Evolutionary conservation across 2,888 invertebrate species (phyloP), one percentile per base, ranked within the genome.

Genomic region (Trisateles emortualis): DNA sequence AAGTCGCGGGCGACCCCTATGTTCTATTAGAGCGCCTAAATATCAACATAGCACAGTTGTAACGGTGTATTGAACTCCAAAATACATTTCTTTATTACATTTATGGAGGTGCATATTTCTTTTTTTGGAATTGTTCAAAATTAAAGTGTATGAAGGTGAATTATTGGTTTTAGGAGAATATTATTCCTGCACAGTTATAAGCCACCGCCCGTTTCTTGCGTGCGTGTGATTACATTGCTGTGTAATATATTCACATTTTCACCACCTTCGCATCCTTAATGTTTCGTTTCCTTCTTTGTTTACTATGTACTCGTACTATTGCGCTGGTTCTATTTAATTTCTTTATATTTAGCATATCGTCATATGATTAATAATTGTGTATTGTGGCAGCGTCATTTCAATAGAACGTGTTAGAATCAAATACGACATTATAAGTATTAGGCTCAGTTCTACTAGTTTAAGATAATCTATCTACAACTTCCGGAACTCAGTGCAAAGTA

Each of bases 191-290:
- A 77, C 79, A 73, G 79, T 78, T 80, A 77, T 81, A 66, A 68
- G 59, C 77, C 79, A 78, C 77, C 78, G 76, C 83, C 77, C 81
- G 81, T 78, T 83, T 81, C 83, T 89, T 84, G 92, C 92, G 91
- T 92, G 91, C 88, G 88, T 89, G 84, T 90, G 89, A 91, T 90
- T 91, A 88, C 84, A 81, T 84, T 84, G 81, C 86, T 78, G 81
- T 83, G 83, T 90, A 90, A 92, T 92, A 87, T 90, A 92, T 91
- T 91, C 87, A 87, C 84, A 89, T 91, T 91, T 90, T 89, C 88
- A 88, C 88, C 90, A 88, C 88, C 86, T 90, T 86, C 80, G 83
- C 86, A 88, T 90, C 84, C 81, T 78, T 88, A 84, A 87, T 87
- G 77, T 87, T 87, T 83, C 75, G 75, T 84, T 87, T 84, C 80